These are phyloP conservation scores for Hoplodrina ambigua DNA, from an alignment of 2,888 invertebrate species.

Conservation along the genomic window DNA sequence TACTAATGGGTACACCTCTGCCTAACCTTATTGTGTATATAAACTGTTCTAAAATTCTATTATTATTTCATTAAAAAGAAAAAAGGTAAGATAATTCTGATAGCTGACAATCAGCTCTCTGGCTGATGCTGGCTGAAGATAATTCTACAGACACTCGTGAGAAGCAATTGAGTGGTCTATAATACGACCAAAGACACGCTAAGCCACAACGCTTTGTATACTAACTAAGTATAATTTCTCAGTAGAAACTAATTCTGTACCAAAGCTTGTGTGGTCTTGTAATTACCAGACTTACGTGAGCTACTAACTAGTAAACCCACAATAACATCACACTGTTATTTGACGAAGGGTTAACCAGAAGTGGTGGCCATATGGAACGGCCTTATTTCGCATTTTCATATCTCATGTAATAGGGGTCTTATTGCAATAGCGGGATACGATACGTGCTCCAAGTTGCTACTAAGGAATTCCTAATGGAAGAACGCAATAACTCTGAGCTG, in stretches of 20 bases:
- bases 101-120: too few species aligned
- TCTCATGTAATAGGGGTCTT: neutral
- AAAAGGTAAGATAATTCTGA: too few species aligned
- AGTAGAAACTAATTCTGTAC: neutral
- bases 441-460: neutral
- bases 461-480: neutral
- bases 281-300: constrained; percentile 20
- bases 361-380: neutral
- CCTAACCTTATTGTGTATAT: too few species aligned
- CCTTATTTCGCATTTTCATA: neutral
- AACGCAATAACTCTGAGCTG: neutral
- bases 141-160: neutral
- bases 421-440: neutral
- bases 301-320: constrained; percentile 1
- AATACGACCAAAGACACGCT: neutral
- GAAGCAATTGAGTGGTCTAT: neutral
- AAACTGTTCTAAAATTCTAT: too few species aligned
- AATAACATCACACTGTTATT: neutral
- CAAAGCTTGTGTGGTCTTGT: constrained; percentile 35
- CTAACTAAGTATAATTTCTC: constrained; percentile 20
- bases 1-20: too few species aligned
- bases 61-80: too few species aligned
- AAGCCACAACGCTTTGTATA: constrained; percentile 4
- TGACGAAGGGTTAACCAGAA: neutral
- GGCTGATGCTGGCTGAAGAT: neutral